These are phyloP conservation scores for Megaleporinus macrocephalus DNA, from an alignment of 2,113 vertebrate genomes.

Conservation along the genomic window DNA sequence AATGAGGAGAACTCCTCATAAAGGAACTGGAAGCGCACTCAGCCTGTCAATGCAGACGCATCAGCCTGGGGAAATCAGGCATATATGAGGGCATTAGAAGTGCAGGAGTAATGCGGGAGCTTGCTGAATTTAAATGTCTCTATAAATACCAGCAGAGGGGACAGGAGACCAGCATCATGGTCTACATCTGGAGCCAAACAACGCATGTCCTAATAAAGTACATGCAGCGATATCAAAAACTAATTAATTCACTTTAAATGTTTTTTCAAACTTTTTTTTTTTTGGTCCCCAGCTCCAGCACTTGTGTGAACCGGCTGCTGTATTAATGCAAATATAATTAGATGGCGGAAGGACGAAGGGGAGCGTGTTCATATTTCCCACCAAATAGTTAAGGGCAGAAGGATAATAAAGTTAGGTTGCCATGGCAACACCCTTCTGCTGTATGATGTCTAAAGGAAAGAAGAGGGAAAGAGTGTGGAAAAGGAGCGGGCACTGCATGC, in stretches of 20 bases:
- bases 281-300: conserved; percentile 41
- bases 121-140: conserved; percentile 49
- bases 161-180: not conserved
- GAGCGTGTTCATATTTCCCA: conserved; percentile 63
- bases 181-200: conserved; percentile 13
- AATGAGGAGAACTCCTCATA: conserved; percentile 29
- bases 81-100: conserved; percentile 30
- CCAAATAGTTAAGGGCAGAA: conserved; percentile 67
- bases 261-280: conserved; percentile 18
- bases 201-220: conserved; percentile 7
- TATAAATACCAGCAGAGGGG: conserved; percentile 51
- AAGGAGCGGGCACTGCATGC: conserved; percentile 7
- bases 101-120: conserved; percentile 33
- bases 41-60: conserved; percentile 27
- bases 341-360: conserved; percentile 62
- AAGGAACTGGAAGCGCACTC: conserved; percentile 24
- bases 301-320: conserved; percentile 56
- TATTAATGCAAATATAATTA: conserved; percentile 68
- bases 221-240: conserved; percentile 34
- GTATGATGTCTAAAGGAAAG: conserved; percentile 56
- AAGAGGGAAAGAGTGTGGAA: conserved; percentile 38
- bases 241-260: conserved; percentile 41
- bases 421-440: conserved; percentile 70
- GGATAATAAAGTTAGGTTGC: conserved; percentile 74
- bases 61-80: conserved; percentile 36